Percentiles rank a stretch among this genome's conserved stretches.
phyloP scores from a whole-genome alignment of 2,797 vertebrate species.

The Melanotaenia parkinsoni region DNA sequence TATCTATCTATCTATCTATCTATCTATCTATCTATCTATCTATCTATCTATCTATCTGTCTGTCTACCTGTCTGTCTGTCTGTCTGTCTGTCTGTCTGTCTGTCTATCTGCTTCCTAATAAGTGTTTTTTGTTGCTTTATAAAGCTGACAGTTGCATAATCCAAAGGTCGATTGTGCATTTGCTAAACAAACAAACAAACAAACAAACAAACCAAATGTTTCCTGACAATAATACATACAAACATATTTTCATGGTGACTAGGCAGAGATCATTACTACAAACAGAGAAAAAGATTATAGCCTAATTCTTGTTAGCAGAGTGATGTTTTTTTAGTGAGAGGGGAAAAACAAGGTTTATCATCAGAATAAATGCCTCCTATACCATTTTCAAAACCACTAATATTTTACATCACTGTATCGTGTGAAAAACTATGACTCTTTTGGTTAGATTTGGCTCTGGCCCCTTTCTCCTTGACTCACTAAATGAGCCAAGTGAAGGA shows the following conservation, averaged over 20 bases:
- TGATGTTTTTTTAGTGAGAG: not conserved
- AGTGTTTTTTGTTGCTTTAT: no score
- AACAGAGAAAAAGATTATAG: not conserved
- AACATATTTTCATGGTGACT: not conserved
- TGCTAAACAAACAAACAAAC: no score
- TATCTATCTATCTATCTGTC: no score
- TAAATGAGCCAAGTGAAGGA: slow-evolving; percentile 83
- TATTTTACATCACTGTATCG: slow-evolving; percentile 56
- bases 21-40: no score
- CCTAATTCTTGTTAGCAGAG: not conserved
- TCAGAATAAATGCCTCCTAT: slow-evolving; percentile 20
- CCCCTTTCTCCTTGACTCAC: slow-evolving; percentile 79
- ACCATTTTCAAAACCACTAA: slow-evolving; percentile 29
- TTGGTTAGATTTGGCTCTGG: slow-evolving; percentile 73
- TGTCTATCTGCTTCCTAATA: no score
- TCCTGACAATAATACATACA: not conserved
- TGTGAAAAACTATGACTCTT: slow-evolving; percentile 66
- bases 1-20: no score
- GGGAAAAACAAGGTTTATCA: not conserved
- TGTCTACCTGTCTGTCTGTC: no score
- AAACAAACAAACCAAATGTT: not conserved
- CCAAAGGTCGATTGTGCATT: no score
- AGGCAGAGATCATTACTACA: not conserved
- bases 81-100: no score
- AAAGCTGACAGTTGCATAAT: no score